These are phyloP conservation scores for Drosophila nr. medialis DNA, from an alignment of 2,888 invertebrate genomes.

Conservation along the genomic window DNA sequence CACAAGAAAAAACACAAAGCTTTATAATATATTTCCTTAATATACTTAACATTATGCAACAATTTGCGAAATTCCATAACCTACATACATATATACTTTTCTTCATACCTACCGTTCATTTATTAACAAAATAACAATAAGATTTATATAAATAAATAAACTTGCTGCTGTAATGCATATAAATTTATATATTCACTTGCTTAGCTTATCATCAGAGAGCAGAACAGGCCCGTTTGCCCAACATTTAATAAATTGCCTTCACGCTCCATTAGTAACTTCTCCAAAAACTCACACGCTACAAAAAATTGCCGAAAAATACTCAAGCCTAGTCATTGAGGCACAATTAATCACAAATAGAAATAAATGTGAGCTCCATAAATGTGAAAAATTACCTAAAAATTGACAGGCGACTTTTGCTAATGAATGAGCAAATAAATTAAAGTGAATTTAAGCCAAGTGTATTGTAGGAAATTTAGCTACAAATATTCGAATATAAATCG, in stretches of 20 bases:
- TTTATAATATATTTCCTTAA: background rate
- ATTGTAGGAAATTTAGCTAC: slow-evolving; percentile 25
- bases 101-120: too few relatives aligned
- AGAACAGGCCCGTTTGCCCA: slow-evolving; percentile 9
- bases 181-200: background rate
- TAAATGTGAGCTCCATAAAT: slow-evolving; percentile 53
- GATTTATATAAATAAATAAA: background rate
- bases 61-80: background rate
- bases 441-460: slow-evolving; percentile 31
- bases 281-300: slow-evolving; percentile 34
- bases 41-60: background rate
- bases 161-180: background rate
- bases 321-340: slow-evolving; percentile 23
- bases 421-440: slow-evolving; percentile 54
- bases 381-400: slow-evolving; percentile 64
- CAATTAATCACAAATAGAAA: slow-evolving; percentile 65
- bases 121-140: background rate
- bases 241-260: slow-evolving; percentile 38
- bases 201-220: slow-evolving; percentile 13
- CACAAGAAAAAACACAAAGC: background rate
- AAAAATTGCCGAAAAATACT: slow-evolving; percentile 20
- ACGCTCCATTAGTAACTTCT: slow-evolving; percentile 24
- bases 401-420: slow-evolving; percentile 56
- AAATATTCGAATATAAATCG: background rate
- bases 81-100: too few relatives aligned